A percentile compares a stretch with the other conserved stretches of the same genome.
phyloP scores from a whole-genome alignment of 2,113 vertebrate species.

The Falco punctatus region DNA sequence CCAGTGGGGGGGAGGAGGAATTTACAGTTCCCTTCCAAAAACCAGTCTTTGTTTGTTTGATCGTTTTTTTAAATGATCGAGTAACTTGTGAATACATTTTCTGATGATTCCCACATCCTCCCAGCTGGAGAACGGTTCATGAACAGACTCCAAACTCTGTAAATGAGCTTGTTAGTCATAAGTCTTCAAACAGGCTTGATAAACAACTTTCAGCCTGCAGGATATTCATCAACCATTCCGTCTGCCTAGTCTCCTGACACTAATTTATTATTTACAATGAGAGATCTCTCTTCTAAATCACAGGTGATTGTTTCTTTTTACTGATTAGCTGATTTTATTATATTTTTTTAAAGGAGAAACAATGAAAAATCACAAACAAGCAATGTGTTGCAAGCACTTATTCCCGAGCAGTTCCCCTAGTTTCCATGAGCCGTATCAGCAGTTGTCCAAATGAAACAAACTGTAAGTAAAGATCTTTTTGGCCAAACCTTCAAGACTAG shows the following conservation, averaged over 20 bases:
- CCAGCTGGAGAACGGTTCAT: constrained; percentile 54
- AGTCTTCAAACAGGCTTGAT: constrained; percentile 66
- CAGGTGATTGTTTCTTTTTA: constrained; percentile 61
- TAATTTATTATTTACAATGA: constrained; percentile 59
- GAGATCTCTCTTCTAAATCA: constrained; percentile 55
- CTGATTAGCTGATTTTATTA: background rate
- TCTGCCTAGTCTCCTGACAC: constrained; percentile 47
- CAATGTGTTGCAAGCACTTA: background rate
- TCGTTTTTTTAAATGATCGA: constrained; percentile 52
- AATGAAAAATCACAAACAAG: constrained; percentile 43
- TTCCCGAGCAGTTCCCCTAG: background rate
- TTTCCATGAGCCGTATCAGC: background rate
- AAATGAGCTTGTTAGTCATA: constrained; percentile 70
- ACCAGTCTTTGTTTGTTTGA: constrained; percentile 59
- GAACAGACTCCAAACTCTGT: constrained; percentile 61
- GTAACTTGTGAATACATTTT: constrained; percentile 70
- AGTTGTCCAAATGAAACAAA: constrained; percentile 40
- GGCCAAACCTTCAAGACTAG: background rate
- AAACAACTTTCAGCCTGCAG: constrained; percentile 68
- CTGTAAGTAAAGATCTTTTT: background rate
- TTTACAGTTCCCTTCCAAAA: constrained; percentile 55
- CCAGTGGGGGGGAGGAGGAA: constrained; percentile 18
- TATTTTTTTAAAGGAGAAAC: background rate
- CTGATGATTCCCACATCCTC: constrained; percentile 73
- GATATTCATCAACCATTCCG: constrained; percentile 63